phyloP scores from a whole-genome alignment of 2,888 invertebrate species.

The Furcula furcula region DNA sequence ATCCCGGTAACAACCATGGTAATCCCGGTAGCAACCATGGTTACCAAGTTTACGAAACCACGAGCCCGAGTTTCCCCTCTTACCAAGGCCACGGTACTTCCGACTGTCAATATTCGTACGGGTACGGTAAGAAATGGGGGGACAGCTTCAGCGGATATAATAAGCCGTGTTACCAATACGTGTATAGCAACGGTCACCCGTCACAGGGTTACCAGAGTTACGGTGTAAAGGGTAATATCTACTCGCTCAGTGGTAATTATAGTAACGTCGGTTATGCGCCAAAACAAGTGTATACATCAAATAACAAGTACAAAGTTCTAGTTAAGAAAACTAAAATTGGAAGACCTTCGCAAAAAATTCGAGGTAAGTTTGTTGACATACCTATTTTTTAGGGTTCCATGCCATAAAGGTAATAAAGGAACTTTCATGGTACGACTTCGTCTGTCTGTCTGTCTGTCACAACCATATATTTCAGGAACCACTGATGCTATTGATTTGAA shows the following conservation, averaged over 20 bases:
- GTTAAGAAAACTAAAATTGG: constrained; percentile 52
- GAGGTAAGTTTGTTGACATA: constrained; percentile 40
- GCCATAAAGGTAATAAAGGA: too few species aligned
- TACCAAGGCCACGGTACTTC: constrained; percentile 15
- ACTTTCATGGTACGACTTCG: too few species aligned
- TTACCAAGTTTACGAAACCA: constrained; percentile 7
- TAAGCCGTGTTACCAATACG: constrained; percentile 36
- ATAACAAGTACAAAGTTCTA: constrained; percentile 59
- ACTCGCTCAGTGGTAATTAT: constrained; percentile 32
- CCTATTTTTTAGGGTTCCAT: too few species aligned
- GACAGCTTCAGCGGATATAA: constrained; percentile 4
- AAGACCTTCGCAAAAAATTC: constrained; percentile 40
- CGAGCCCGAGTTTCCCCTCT: constrained; percentile 4
- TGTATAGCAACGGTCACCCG: constrained; percentile 25
- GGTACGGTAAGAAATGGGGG: constrained; percentile 22
- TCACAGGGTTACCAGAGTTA: constrained; percentile 26
- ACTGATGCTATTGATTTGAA: too few species aligned
- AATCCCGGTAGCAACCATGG: constrained; percentile 10
- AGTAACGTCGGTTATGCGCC: constrained; percentile 49
- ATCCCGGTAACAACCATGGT: constrained; percentile 12
- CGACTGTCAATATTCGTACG: constrained; percentile 23
- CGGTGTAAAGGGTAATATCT: constrained; percentile 39
- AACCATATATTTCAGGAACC: too few species aligned
- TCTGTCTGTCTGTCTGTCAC: too few species aligned
- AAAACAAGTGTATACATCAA: constrained; percentile 50